Base-by-base conservation (phyloP, 2,113 vertebrate species). In the Oreochromis aureus region DNA sequence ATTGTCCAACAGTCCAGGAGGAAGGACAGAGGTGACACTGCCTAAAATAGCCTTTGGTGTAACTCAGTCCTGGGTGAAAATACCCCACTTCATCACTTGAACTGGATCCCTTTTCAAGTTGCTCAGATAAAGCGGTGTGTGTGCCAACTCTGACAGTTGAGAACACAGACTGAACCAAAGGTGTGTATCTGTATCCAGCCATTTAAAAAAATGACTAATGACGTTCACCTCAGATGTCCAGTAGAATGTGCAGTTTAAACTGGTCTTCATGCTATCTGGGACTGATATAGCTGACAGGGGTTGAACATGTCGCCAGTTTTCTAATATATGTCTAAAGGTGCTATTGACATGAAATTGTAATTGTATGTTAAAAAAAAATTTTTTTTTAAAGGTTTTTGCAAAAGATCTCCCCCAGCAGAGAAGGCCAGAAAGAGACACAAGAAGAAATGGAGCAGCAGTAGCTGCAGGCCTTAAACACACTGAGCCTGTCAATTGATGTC, bases 21-120 rank as follows among this genome's bases (percentile, higher is more conserved):
- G 53, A 44, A 66, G 41, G 39, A 89, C 79, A 84, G 19, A 15
- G 76, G 66, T 89, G 73, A 85, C 87, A 44, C 39, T 56, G 73
- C 90, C 86, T 79, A 61, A 90, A 90, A 93, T 93, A 93, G 81
- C 69, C 81, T 80, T 91, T 73, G 76, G 84, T 85, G 89, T 90
- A 93, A 90, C 76, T 87, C 46, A 87, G 81, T 76, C 87, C 85
- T 87, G 36, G 82, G 66, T 86, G 83, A 89, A 93, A 90, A 89
- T 87, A 86, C 88, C 39, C 66, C 34, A 59, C 85, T 84, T 93
- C 92, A 91, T 91, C 85, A 90, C 90, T 86, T 86, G 9, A 86
- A 73, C 34, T 89, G 88, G 90, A 89, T 88, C 48, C 15, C n/a
- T 78, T 80, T 85, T 89, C 85, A 90, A 90, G 55, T 91, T 82